These are phyloP conservation scores for Cotesia congregata DNA, from an alignment of 2,888 invertebrate genomes.

Conservation along the genomic window DNA sequence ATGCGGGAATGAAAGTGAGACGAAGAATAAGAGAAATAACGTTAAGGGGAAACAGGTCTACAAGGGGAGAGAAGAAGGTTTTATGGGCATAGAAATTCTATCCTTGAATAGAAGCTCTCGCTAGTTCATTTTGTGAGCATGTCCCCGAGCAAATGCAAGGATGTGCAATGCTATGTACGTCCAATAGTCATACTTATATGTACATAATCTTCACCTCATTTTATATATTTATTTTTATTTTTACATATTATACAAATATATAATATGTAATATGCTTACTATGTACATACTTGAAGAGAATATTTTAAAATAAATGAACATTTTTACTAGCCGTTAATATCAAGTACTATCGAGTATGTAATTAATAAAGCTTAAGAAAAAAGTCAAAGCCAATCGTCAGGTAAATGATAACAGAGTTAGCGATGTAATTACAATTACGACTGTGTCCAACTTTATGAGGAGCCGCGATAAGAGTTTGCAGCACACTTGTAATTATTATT, in stretches of 20 bases:
- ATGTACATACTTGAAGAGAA: neutral
- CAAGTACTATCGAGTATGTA: neutral
- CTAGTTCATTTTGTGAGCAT: constrained; percentile 29
- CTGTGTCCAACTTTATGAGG: neutral
- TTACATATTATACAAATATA: neutral
- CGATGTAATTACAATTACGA: neutral
- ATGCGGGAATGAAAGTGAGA: constrained; percentile 5
- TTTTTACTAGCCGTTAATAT: neutral
- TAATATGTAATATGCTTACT: neutral
- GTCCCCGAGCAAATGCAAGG: constrained; percentile 4
- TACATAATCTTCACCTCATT: neutral
- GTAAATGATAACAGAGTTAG: constrained; percentile 23
- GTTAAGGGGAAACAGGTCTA: constrained; percentile 42
- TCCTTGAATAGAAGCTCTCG: constrained; percentile 40
- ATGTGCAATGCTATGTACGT: constrained; percentile 19
- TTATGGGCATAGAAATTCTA: constrained; percentile 43
- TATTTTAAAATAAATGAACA: neutral
- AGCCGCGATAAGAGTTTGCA: neutral
- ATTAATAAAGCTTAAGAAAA: neutral
- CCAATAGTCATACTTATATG: constrained; percentile 2
- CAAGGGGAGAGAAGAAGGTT: constrained; percentile 42
- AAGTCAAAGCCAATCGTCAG: constrained; percentile 13
- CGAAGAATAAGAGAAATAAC: constrained; percentile 25
- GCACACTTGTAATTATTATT: neutral
- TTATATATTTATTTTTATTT: neutral